Conservation (phyloP, 2,113 vertebrate genomes). For the Passer montanus region DNA sequence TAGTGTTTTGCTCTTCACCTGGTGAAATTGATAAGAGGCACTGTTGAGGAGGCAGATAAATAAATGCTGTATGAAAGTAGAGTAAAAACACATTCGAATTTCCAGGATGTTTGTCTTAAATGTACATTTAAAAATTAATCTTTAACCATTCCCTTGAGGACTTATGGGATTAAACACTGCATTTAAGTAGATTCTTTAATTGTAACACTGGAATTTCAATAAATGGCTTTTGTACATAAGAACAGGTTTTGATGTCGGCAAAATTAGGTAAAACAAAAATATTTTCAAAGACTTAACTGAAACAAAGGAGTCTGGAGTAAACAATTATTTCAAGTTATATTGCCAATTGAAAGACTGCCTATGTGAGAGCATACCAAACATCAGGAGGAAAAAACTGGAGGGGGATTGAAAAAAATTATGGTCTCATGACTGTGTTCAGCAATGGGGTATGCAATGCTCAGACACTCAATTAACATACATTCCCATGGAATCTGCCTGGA, state of each 20-base stretch:
- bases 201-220: not conserved
- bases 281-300: not conserved
- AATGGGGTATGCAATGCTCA: rapidly evolving
- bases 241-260: not conserved
- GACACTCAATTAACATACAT: no score
- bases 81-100: not conserved
- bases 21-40: not conserved
- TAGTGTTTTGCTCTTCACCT: not conserved
- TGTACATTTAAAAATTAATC: not conserved
- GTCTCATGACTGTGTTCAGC: not conserved
- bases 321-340: not conserved
- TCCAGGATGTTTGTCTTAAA: not conserved
- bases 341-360: not conserved
- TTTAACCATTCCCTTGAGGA: not conserved
- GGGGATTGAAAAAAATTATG: not conserved
- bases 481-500: no score
- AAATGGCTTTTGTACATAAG: not conserved
- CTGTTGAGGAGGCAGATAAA: not conserved
- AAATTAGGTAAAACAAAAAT: not conserved
- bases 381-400: not conserved
- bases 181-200: not conserved
- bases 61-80: not conserved
- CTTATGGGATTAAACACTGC: not conserved
- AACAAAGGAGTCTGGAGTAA: not conserved
- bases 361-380: not conserved